A percentile compares a stretch with the other conserved stretches of the same genome.
Evolutionary conservation across 1,140 invertebrate species (phyloP).

Genomic region (Amphibalanus amphitrite): DNA sequence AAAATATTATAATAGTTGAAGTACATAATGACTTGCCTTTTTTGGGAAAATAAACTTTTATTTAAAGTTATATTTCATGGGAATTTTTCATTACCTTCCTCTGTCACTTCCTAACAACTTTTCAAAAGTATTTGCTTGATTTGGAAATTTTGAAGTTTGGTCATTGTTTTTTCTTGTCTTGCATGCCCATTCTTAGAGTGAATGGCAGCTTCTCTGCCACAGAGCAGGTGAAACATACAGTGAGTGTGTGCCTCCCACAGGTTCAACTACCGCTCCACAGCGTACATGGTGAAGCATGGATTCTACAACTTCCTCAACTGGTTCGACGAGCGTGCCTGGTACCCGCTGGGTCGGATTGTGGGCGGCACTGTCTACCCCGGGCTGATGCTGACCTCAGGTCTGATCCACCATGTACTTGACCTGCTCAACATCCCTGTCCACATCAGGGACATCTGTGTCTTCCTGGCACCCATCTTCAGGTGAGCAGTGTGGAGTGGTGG

Average conservation of each 20-base stretch:
- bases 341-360: constrained; percentile 61
- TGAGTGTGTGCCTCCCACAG: constrained; percentile 36
- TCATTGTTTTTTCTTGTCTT: too few relatives aligned
- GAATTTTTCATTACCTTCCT: too few relatives aligned
- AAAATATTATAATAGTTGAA: too few relatives aligned
- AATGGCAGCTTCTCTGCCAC: too few relatives aligned
- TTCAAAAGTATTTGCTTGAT: too few relatives aligned
- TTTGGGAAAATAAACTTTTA: too few relatives aligned
- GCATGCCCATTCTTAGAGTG: too few relatives aligned
- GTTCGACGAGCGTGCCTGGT: constrained; percentile 99
- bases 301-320: constrained; percentile 99
- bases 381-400: constrained; percentile 95
- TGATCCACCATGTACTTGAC: constrained; percentile 87
- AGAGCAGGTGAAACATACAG: too few relatives aligned
- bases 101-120: too few relatives aligned
- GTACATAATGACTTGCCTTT: too few relatives aligned
- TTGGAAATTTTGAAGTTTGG: too few relatives aligned
- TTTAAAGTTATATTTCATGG: too few relatives aligned
- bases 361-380: constrained; percentile 88
- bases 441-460: constrained; percentile 97
- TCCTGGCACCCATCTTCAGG: constrained; percentile 93
- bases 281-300: constrained; percentile 98
- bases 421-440: constrained; percentile 90
- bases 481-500: constrained; percentile 24
- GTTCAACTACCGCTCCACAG: constrained; percentile 98